Base-by-base conservation (phyloP, 2,797 vertebrate species). In the Bradypodion pumilum region DNA sequence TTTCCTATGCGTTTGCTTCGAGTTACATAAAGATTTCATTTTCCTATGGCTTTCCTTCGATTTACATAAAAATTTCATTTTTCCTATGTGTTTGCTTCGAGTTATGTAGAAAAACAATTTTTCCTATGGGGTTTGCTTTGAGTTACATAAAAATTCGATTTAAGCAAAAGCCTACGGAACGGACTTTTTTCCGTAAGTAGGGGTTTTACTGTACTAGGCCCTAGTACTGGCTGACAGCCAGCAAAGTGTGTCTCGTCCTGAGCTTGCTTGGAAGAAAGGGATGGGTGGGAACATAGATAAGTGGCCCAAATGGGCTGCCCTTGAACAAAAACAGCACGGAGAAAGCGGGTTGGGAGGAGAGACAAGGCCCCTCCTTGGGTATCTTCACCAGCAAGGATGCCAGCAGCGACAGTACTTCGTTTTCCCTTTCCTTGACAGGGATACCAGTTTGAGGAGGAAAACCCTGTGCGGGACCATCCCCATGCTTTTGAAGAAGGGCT, bases 361-460 rank as follows among this genome's bases (percentile, higher is more conserved):
- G 29, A 8, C 49, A 52, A 2, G 12, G 7, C 15, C 21, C 37
- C 42, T 82, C 46, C 46, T 8, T 13, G 27, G 25, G 32, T n/a
- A 75, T 8, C 63, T 68, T 68, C 52, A 56, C 37, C 75, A 75
- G 35, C 21, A 79, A 4, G 52, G 52, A 56, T 19, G 3, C 4
- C 27, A 56, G n/a, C n/a, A 59, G 15, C 37, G n/a, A n/a, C n/a
- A n/a, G n/a, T 25, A 13, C n/a, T 77, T 74, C 35, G 2, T 42
- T 69, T 6, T 44, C 19, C 72, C 16, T 29, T 56, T 56, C n/a
- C 23, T 44, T 44, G 23, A 9, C 79, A 99, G 98, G 98, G 98
- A 0, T 99, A 99, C 95, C 97, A 98, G 90, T 99, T 99, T 93
- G 98, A 99, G 92, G 97, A 98, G 49, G 98, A 99, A 59, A 99